Evolutionary conservation across 1,140 invertebrate genomes (phyloP).

Genomic region (Drosophila parvula): DNA sequence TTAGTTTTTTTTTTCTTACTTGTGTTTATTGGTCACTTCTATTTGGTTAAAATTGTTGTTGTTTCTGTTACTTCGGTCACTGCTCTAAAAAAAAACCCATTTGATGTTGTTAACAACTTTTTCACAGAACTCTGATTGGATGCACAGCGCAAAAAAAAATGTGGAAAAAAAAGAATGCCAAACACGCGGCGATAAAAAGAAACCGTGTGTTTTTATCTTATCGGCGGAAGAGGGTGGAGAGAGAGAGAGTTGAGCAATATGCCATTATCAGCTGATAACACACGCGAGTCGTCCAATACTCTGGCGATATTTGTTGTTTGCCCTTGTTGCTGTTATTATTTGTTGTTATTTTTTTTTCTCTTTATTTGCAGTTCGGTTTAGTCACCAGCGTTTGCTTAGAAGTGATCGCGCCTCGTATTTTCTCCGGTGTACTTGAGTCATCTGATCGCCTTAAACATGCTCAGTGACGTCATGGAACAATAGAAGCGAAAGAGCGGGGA

Average conservation of each 20-base stretch:
- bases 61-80: constrained; percentile 30
- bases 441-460: constrained; percentile 15
- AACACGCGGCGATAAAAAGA: constrained; percentile 25
- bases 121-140: constrained; percentile 41
- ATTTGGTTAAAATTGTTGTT: constrained; percentile 22
- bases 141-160: constrained; percentile 39
- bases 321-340: constrained; percentile 10
- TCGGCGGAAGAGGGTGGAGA: constrained; percentile 7
- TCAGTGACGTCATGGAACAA: constrained; percentile 35
- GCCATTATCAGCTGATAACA: constrained; percentile 41
- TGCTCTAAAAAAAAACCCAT: constrained; percentile 28
- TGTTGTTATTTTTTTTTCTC: neutral
- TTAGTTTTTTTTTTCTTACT: neutral
- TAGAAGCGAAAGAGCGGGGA: neutral
- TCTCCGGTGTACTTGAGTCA: constrained; percentile 26
- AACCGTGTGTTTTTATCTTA: constrained; percentile 32
- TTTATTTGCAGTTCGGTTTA: constrained; percentile 13
- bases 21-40: constrained; percentile 4
- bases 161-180: constrained; percentile 33
- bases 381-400: constrained; percentile 16
- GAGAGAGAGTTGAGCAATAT: constrained; percentile 30
- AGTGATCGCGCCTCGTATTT: neutral
- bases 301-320: constrained; percentile 37
- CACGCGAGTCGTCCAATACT: neutral
- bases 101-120: constrained; percentile 35